A percentile compares a stretch with the other conserved stretches of the same genome.
Conservation (phyloP, 1,140 invertebrate genomes). For the Hypothenemus hampei region DNA sequence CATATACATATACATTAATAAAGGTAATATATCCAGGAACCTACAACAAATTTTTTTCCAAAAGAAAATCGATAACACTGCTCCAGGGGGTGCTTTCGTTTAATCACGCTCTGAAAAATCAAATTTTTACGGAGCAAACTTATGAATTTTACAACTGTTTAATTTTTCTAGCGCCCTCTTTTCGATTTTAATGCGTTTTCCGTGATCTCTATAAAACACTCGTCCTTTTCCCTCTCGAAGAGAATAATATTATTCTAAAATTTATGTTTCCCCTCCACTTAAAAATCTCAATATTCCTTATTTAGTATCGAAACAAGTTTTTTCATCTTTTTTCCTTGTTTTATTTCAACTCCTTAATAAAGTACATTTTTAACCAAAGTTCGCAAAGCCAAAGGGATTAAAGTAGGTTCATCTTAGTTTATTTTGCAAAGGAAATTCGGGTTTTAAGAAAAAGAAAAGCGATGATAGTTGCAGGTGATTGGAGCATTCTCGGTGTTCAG, state of each 20-base stretch:
- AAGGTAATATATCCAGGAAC: no score
- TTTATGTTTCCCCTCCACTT: background rate
- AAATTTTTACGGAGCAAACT: slow-evolving; percentile 30
- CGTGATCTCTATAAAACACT: slow-evolving; percentile 24
- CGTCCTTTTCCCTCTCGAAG: slow-evolving; percentile 2
- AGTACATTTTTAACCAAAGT: no score
- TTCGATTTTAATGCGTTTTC: slow-evolving; percentile 21
- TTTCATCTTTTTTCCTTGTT: no score
- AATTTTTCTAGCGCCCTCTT: slow-evolving; percentile 23
- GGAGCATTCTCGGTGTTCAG: slow-evolving; percentile 16
- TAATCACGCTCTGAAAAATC: slow-evolving; percentile 30
- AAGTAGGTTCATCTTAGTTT: no score
- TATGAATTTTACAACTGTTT: slow-evolving; percentile 31
- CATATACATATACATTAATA: no score
- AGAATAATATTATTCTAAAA: slow-evolving; percentile 9
- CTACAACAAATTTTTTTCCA: no score
- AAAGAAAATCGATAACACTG: no score
- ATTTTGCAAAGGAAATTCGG: slow-evolving; percentile 7
- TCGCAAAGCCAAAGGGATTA: no score
- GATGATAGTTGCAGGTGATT: slow-evolving; percentile 21
- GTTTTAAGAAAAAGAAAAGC: slow-evolving; percentile 7
- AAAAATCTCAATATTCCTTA: background rate
- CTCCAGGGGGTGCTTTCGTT: no score
- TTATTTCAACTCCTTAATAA: no score
- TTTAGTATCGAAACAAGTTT: background rate